Evolutionary conservation across 2,888 invertebrate species (phyloP).

Genomic region (Girardia tigrina): DNA sequence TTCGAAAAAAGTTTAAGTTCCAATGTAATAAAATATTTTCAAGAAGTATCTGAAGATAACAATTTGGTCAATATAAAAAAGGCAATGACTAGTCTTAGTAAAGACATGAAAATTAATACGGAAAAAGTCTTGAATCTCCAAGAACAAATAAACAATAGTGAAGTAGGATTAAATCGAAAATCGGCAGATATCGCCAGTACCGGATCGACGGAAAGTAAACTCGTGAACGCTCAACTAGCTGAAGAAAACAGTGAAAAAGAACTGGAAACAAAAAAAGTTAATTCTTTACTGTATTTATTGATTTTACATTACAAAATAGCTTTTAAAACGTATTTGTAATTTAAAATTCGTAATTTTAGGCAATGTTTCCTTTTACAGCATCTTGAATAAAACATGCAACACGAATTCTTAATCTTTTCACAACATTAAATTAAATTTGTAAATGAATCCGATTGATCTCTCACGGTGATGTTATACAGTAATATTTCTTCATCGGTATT

Average conservation of each 20-base stretch:
- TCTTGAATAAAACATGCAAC: too few relatives aligned
- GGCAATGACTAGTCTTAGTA: neutral
- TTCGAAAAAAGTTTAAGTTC: neutral
- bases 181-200: neutral
- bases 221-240: neutral
- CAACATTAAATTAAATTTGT: too few relatives aligned
- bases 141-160: conserved; percentile 7
- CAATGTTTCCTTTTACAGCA: too few relatives aligned
- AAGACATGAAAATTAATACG: neutral
- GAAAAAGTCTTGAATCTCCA: neutral
- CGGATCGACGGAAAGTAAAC: neutral
- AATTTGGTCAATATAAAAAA: neutral
- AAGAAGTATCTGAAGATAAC: neutral
- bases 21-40: neutral
- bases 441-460: too few relatives aligned
- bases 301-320: too few relatives aligned
- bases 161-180: neutral
- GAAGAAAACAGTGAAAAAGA: conserved; percentile 14
- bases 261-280: neutral
- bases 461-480: too few relatives aligned
- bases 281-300: too few relatives aligned
- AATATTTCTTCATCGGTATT: too few relatives aligned
- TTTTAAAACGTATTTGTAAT: too few relatives aligned
- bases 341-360: too few relatives aligned
- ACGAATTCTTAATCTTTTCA: too few relatives aligned